These are phyloP conservation scores for Caenorhabditis inopinata DNA, from an alignment of 1,140 invertebrate species.

Conservation along the genomic window DNA sequence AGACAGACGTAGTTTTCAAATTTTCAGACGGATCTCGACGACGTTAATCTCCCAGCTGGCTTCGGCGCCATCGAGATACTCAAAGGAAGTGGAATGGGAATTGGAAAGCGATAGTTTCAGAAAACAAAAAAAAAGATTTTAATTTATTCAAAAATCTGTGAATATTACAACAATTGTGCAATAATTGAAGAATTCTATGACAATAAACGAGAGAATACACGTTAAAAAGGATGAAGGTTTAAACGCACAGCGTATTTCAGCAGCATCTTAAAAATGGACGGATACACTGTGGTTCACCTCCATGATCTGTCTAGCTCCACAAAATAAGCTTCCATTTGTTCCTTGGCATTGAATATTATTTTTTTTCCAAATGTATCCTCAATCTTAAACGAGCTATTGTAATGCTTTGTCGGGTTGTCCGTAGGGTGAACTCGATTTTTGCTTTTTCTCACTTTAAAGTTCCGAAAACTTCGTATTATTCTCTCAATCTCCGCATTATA, in stretches of 20 bases:
- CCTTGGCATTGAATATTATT: background rate
- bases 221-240: too few relatives aligned
- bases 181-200: background rate
- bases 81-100: constrained; percentile 53
- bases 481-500: background rate
- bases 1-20: too few relatives aligned
- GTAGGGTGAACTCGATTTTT: background rate
- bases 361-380: constrained; percentile 14
- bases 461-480: background rate
- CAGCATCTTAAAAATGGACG: too few relatives aligned
- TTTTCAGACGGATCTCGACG: constrained; percentile 49
- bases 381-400: background rate
- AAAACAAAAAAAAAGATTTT: background rate
- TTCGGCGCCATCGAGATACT: constrained; percentile 51
- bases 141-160: too few relatives aligned
- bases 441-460: background rate
- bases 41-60: constrained; percentile 50
- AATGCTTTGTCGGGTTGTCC: background rate
- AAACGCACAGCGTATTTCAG: too few relatives aligned
- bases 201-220: too few relatives aligned
- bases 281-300: too few relatives aligned
- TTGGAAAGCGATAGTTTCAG: constrained; percentile 45
- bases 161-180: too few relatives aligned
- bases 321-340: background rate
- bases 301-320: background rate